Percentiles rank a stretch among this genome's conserved stretches.
Conservation (phyloP, 1,140 invertebrate species). For the Pseudobourletiella spinata region DNA sequence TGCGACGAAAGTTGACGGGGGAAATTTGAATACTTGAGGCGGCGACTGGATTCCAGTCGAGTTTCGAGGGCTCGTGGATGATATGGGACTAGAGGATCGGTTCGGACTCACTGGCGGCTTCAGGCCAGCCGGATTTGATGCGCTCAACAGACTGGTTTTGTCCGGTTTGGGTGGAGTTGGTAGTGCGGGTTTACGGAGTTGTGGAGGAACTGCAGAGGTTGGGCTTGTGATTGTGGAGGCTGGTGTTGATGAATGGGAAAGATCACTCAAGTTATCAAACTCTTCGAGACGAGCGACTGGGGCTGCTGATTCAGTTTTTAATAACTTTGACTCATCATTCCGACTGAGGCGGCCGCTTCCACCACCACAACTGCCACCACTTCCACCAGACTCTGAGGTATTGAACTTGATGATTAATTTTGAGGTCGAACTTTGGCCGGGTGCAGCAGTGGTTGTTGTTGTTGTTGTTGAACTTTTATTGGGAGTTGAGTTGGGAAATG, state of each 20-base stretch:
- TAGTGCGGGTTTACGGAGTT: too few relatives aligned
- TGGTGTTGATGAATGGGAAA: neutral
- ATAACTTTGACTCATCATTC: neutral
- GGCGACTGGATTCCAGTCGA: neutral
- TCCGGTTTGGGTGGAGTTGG: too few relatives aligned
- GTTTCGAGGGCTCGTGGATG: neutral
- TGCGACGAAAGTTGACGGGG: neutral
- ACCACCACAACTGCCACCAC: too few relatives aligned
- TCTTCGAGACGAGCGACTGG: constrained; percentile 1
- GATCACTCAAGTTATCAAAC: constrained; percentile 2
- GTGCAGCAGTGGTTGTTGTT: neutral
- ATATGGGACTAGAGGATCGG: neutral
- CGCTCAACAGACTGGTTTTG: too few relatives aligned
- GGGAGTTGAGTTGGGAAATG: neutral
- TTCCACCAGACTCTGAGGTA: neutral
- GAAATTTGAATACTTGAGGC: neutral
- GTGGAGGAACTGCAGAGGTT: neutral
- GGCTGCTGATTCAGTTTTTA: neutral
- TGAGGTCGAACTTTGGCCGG: neutral
- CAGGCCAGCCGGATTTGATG: too few relatives aligned
- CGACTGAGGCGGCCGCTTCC: neutral
- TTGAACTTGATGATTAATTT: too few relatives aligned
- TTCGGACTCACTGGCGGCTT: neutral
- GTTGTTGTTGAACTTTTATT: neutral
- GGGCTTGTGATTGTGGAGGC: neutral